Conservation (phyloP, 2,113 vertebrate species). For the Istiophorus platypterus region DNA sequence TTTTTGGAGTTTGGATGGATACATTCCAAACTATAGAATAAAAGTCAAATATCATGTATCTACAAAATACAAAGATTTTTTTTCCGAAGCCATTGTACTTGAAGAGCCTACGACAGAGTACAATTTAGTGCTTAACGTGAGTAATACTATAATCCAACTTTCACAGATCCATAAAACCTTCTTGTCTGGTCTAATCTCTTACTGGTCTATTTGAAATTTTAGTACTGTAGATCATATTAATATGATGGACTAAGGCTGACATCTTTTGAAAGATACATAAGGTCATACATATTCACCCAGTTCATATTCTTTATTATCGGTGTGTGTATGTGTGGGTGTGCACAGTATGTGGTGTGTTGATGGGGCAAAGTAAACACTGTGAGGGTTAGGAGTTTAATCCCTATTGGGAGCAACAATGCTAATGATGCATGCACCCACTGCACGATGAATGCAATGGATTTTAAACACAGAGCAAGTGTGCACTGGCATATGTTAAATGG, state of each 20-base stretch:
- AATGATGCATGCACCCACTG: constrained; percentile 45
- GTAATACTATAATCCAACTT: constrained; percentile 21
- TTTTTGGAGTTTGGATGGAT: neutral
- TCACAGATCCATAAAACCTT: constrained; percentile 12
- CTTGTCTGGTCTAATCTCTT: neutral
- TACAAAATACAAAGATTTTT: neutral
- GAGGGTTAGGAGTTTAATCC: constrained; percentile 53
- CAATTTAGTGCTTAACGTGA: constrained; percentile 10
- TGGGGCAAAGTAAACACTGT: constrained; percentile 37
- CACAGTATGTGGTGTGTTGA: constrained; percentile 20
- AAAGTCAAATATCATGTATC: neutral
- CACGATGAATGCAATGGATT: constrained; percentile 59
- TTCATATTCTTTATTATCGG: constrained; percentile 10
- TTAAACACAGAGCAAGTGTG: constrained; percentile 24
- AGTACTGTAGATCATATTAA: constrained; percentile 18
- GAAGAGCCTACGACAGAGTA: neutral
- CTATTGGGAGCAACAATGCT: constrained; percentile 46
- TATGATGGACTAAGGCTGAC: constrained; percentile 10
- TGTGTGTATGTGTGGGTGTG: neutral
- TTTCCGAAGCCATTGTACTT: constrained; percentile 4
- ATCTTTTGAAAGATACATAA: constrained; percentile 25
- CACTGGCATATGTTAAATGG: constrained; percentile 55
- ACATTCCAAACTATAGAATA: constrained; percentile 1
- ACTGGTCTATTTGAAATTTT: neutral
- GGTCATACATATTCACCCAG: neutral